These are phyloP conservation scores for Bradysia coprophila DNA, from an alignment of 1,140 invertebrate species.

Conservation along the genomic window DNA sequence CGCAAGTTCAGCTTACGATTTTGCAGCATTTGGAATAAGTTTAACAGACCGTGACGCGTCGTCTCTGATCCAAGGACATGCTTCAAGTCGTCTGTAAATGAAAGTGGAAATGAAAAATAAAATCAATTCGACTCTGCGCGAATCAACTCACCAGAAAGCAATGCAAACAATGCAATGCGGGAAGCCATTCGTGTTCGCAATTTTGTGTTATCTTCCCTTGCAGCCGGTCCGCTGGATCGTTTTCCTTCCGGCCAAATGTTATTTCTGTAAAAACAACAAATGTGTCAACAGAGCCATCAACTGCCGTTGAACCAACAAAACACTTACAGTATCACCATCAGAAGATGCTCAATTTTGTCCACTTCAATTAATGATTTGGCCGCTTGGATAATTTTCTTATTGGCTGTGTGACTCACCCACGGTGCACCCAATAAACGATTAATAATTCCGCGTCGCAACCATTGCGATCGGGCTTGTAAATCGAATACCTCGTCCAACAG, in stretches of 20 bases:
- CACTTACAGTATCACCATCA: slow-evolving; percentile 2
- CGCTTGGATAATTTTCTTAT: slow-evolving; percentile 3
- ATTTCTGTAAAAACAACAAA: slow-evolving; percentile 30
- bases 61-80: slow-evolving; percentile 84
- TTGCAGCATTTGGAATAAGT: slow-evolving; percentile 79
- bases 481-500: slow-evolving; percentile 88
- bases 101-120: not conserved
- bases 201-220: slow-evolving; percentile 47
- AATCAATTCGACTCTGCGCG: too few species aligned
- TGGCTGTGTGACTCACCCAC: slow-evolving; percentile 4
- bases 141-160: slow-evolving; percentile 1
- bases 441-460: slow-evolving; percentile 42
- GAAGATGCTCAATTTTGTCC: slow-evolving; percentile 2
- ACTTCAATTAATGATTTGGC: slow-evolving; percentile 3
- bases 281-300: not conserved
- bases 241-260: slow-evolving; percentile 62
- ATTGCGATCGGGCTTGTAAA: slow-evolving; percentile 69
- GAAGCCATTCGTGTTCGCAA: slow-evolving; percentile 67
- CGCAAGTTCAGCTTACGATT: slow-evolving; percentile 67
- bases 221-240: slow-evolving; percentile 33
- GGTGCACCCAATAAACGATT: slow-evolving; percentile 4
- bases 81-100: slow-evolving; percentile 59
- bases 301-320: not conserved
- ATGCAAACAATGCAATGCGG: slow-evolving; percentile 41
- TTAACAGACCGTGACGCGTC: slow-evolving; percentile 66